Percentiles rank a stretch among this genome's conserved stretches.
These are phyloP conservation scores for Sisor rabdophorus DNA, from an alignment of 2,113 vertebrate species.

Conservation along the genomic window DNA sequence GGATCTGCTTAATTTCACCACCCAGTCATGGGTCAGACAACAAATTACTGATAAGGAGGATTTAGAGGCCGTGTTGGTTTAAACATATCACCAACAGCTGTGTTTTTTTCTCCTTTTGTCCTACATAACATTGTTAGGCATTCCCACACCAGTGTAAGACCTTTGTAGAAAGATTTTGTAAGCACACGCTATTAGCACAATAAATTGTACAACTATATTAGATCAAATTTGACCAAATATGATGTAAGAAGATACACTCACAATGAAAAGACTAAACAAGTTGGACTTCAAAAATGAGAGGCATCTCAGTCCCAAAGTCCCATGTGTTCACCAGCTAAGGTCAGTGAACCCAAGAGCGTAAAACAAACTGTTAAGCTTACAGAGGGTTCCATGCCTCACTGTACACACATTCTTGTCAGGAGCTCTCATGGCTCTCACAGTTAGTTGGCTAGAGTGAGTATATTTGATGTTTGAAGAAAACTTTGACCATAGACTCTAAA, in stretches of 20 bases:
- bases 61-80: constrained; percentile 61
- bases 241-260: constrained; percentile 23
- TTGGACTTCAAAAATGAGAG: constrained; percentile 25
- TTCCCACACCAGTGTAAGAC: constrained; percentile 6
- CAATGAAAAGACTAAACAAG: constrained; percentile 4
- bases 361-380: constrained; percentile 50
- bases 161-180: neutral
- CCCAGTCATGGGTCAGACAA: constrained; percentile 45
- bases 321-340: constrained; percentile 49
- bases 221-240: constrained; percentile 27
- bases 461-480: constrained; percentile 23
- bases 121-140: constrained; percentile 8
- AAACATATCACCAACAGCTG: constrained; percentile 58
- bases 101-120: constrained; percentile 56
- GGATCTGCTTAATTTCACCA: constrained; percentile 67
- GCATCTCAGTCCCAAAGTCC: constrained; percentile 40
- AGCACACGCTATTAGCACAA: neutral
- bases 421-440: constrained; percentile 35
- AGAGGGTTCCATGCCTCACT: constrained; percentile 42
- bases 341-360: constrained; percentile 50
- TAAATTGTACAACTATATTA: neutral
- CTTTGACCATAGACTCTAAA: constrained; percentile 10
- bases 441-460: constrained; percentile 18
- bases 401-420: constrained; percentile 42
- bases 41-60: constrained; percentile 54